Conservation (phyloP, 2,113 vertebrate species). For the Tetraodon nigroviridis region DNA sequence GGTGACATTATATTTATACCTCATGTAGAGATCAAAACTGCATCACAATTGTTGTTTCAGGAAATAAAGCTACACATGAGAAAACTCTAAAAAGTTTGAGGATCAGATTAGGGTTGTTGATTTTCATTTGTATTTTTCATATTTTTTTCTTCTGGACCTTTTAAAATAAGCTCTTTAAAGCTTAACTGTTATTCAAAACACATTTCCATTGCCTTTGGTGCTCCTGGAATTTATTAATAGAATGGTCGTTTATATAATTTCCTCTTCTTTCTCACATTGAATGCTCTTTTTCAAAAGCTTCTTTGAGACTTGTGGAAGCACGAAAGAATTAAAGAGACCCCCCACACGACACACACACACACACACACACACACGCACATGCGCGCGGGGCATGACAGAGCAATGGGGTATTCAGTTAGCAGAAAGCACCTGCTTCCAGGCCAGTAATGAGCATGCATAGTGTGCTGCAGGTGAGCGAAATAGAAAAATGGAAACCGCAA, state of each 20-base stretch:
- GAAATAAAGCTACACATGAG: too few species aligned
- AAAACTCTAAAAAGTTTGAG: too few species aligned
- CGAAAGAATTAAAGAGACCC: conserved; percentile 27
- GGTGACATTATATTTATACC: too few species aligned
- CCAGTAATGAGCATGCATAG: conserved; percentile 57
- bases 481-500: conserved; percentile 34
- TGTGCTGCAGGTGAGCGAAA: conserved; percentile 23
- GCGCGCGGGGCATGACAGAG: conserved; percentile 47
- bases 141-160: too few species aligned
- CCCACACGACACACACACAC: conserved; percentile 1
- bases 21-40: too few species aligned
- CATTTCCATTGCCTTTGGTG: background rate
- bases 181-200: background rate
- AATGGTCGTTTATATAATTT: background rate
- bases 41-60: too few species aligned
- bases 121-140: too few species aligned
- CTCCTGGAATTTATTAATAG: conserved; percentile 7
- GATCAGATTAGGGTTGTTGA: too few species aligned
- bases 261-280: conserved; percentile 23
- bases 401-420: conserved; percentile 56
- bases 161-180: too few species aligned
- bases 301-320: conserved; percentile 7
- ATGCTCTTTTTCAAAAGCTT: conserved; percentile 29
- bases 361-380: conserved; percentile 1
- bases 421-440: conserved; percentile 69